Base-by-base conservation (phyloP, 2,113 vertebrate species). In the Urocitellus parryii region DNA sequence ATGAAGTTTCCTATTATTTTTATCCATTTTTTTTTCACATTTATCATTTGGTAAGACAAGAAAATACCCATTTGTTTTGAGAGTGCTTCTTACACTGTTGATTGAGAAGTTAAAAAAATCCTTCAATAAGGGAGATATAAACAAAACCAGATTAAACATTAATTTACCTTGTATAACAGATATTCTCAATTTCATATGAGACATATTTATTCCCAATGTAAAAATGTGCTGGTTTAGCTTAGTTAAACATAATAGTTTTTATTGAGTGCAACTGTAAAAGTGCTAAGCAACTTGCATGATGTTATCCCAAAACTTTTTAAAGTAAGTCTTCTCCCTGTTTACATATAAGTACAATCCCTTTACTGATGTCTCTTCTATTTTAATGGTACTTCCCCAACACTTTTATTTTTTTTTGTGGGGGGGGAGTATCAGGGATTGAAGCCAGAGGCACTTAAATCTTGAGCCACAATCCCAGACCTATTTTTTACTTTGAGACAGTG, bases 31-130 rank as follows among this genome's bases (percentile, higher is more conserved):
- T 80, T 80, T 83, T 53, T 29, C 10, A 68, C 61, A 80, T 84
- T 82, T 96, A 58, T 83, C 58, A 22, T 76, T 48, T 95, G 17
- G 14, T 63, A 84, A 93, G 45, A 56, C 18, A 89, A 93, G 22
- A 90, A 16, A 13, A 34, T 86, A 9, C 14, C 32, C 25, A 53
- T 20, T 81, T 70, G 13, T 91, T 61, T 94, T 81, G 82, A 83
- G n/a, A 89, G 74, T 70, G 80, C 4, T 34, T 77, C n/a, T 74
- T 74, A 56, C n/a, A 39, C 70, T 90, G 3, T 39, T 39, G 39
- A 77, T 51, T 29, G 79, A 89, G 79, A 95, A 92, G 65, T 90
- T 84, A 96, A 92, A 67, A 83, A 88, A 17, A 94, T 45, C 37
- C 29, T 90, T 80, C 37, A 39, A 25, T 80, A 72, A 72, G 70